Evolutionary conservation across 2,888 invertebrate species (phyloP).

Genomic region (Horisme vitalbata): DNA sequence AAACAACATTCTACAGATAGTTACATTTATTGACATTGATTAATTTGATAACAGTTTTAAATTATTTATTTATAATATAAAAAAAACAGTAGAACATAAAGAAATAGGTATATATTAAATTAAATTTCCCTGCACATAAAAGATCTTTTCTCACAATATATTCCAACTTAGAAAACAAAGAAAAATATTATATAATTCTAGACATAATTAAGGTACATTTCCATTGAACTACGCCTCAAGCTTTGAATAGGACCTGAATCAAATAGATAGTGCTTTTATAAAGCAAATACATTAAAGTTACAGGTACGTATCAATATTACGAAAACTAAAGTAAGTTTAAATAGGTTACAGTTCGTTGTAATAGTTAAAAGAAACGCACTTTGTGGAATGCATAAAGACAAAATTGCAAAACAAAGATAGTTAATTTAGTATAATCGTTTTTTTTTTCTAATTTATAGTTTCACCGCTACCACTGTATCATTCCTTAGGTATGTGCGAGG

Average conservation of each 20-base stretch:
- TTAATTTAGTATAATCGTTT: not conserved
- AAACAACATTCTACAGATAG: constrained; percentile 1
- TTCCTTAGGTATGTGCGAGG: no score
- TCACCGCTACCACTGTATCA: no score
- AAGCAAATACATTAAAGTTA: not conserved
- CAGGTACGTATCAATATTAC: no score
- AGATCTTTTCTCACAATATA: not conserved
- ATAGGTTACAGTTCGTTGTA: constrained; percentile 13
- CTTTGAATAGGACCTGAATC: no score
- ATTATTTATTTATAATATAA: constrained; percentile 1
- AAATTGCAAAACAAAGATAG: not conserved
- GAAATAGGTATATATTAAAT: no score
- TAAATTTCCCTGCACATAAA: constrained; percentile 1
- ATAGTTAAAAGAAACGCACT: constrained; percentile 3
- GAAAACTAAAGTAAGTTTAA: no score
- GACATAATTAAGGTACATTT: no score
- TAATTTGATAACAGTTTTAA: constrained; percentile 10
- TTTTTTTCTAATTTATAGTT: no score
- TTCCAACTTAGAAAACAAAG: no score
- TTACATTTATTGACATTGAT: constrained; percentile 16
- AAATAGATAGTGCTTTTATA: not conserved
- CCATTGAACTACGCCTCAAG: no score
- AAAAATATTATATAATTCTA: no score
- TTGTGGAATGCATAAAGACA: constrained; percentile 15
- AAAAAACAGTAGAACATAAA: no score